Evolutionary conservation across 1,140 invertebrate species (phyloP), one percentile per base, ranked within the genome.

Genomic region (Coptotermes formosanus): DNA sequence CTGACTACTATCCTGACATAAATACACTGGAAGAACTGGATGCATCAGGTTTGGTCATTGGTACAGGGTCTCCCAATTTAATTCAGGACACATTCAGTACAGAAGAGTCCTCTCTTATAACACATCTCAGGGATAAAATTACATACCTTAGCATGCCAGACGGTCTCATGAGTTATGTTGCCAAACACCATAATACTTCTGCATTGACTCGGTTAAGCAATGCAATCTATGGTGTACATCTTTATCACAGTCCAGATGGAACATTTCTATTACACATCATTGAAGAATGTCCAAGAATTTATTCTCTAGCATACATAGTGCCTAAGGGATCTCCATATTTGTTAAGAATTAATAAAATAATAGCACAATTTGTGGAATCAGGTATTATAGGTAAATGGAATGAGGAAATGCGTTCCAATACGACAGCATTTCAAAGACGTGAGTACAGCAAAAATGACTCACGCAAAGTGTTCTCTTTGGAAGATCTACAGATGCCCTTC

Each of bases 271-370:
- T 92, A 45, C 91, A 92, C 87, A 87, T 91, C 2, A 88, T 91
- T 30, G 87, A 89, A 12, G 90, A 92, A 30, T 92, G 91, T 88
- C 90, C 91, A 16, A 83, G 90, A 44, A 88, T 85, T 23, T 91
- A 90, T 87, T 89, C 89, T 87, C 87, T 92, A 12, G 88, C 88
- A 0, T 91, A 91, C 85, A 86, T 91, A 14, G 84, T 91, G 25
- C 88, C 88, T 82, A 86, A 89, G 82, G 45, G 88, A 85, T 88
- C 89, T 86, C 83, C 89, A 85, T 89, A 83, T 19, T 81, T 87
- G 2, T 84, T 88, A 16, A 85, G 87, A 30, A 75, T 90, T n/a
- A 89, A 90, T 81, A 25, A 14, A 4, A 38, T 90, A 1, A 89
- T 91, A 25, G 82, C n/a, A 14, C 86, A 82, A 52, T 85, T 90